These are phyloP conservation scores for Poecilobothrus nobilitatus DNA, from an alignment of 2,888 invertebrate genomes.

Conservation along the genomic window DNA sequence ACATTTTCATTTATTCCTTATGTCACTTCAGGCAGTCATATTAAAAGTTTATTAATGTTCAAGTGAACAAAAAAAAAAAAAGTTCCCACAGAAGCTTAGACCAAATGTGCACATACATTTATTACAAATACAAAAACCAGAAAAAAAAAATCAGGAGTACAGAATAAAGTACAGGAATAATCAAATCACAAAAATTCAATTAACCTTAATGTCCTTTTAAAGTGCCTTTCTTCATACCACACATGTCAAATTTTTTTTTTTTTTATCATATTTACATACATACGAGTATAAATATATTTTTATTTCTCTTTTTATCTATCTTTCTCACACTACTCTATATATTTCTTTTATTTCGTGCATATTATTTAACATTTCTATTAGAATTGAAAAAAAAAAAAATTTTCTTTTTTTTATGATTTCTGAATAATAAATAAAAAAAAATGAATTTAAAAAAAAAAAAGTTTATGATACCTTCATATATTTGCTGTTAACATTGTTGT, in stretches of 20 bases:
- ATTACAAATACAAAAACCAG: neutral
- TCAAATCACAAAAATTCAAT: neutral
- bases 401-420: neutral
- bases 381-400: neutral
- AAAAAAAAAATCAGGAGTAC: too few species aligned
- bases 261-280: too few species aligned
- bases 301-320: too few species aligned
- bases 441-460: neutral
- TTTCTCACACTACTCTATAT: too few species aligned
- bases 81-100: too few species aligned
- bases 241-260: neutral
- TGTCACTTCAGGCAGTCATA: too few species aligned
- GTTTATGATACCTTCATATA: neutral
- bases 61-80: too few species aligned
- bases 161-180: neutral
- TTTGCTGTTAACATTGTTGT: too few species aligned
- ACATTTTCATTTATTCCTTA: too few species aligned
- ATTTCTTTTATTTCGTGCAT: neutral
- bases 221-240: neutral
- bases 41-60: too few species aligned
- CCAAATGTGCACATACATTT: too few species aligned
- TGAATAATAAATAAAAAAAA: neutral
- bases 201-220: conserved; percentile 6
- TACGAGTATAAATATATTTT: too few species aligned
- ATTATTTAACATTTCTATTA: neutral